Conservation (phyloP, 2,113 vertebrate genomes). For the Pogona vitticeps region DNA sequence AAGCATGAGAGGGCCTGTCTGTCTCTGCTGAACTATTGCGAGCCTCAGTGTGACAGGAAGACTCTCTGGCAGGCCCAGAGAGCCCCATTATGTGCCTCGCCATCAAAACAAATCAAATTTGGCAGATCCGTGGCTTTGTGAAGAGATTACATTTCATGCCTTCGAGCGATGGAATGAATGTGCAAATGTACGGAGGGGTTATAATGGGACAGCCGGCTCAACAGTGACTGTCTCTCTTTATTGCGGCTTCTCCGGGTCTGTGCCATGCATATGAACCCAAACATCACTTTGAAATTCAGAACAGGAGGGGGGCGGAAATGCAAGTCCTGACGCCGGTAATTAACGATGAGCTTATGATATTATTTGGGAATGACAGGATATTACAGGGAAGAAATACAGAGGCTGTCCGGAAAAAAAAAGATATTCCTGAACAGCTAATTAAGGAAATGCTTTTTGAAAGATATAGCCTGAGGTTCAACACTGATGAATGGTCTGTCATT, state of each 20-base stretch:
- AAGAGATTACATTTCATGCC: constrained; percentile 16
- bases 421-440: not conserved
- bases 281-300: constrained; percentile 4
- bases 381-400: not conserved
- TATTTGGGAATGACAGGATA: not conserved
- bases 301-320: not conserved
- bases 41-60: not conserved
- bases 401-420: constrained; percentile 13
- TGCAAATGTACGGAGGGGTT: not conserved
- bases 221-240: not conserved
- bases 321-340: not conserved
- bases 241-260: not conserved
- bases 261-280: not conserved
- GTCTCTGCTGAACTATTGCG: not conserved
- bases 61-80: not conserved
- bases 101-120: constrained; percentile 2
- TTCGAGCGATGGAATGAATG: not conserved
- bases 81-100: not conserved
- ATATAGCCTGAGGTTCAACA: not conserved
- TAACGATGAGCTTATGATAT: not conserved
- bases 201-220: not conserved
- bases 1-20: too few species aligned
- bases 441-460: not conserved
- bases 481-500: not conserved
- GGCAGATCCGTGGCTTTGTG: constrained; percentile 10